Percentiles rank a stretch among this genome's conserved stretches.
These are phyloP conservation scores for Lampris megalopsis DNA, from an alignment of 2,113 vertebrate genomes.

Conservation along the genomic window DNA sequence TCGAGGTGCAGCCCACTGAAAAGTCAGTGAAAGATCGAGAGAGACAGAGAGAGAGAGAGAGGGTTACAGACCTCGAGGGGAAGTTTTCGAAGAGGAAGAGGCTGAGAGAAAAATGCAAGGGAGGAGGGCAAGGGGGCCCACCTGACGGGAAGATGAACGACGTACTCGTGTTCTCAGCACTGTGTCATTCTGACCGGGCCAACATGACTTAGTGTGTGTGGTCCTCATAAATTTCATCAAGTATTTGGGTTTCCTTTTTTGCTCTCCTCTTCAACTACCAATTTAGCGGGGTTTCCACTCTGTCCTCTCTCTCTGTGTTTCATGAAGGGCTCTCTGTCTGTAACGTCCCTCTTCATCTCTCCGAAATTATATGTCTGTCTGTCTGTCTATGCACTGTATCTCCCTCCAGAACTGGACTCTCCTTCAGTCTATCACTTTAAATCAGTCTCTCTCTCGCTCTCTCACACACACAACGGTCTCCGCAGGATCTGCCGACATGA, in stretches of 20 bases:
- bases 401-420: not conserved
- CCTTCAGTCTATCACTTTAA: too few relatives aligned
- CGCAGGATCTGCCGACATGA: conserved; percentile 2
- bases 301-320: not conserved
- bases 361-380: conserved; percentile 18
- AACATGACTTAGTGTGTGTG: conserved; percentile 53
- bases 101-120: conserved; percentile 5
- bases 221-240: conserved; percentile 29
- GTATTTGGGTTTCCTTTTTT: conserved; percentile 6
- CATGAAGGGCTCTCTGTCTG: not conserved
- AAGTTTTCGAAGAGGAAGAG: not conserved
- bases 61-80: conserved; percentile 34
- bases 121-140: conserved; percentile 29
- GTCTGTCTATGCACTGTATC: not conserved
- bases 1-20: too few relatives aligned
- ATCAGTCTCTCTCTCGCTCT: too few relatives aligned
- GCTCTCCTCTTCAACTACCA: not conserved
- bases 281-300: not conserved
- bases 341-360: not conserved
- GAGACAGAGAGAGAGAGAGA: conserved; percentile 10
- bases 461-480: not conserved
- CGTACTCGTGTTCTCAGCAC: not conserved
- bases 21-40: not conserved
- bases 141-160: conserved; percentile 38
- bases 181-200: conserved; percentile 34